Conservation (phyloP, 1,140 invertebrate species). For the Philotrypesis tridentata region DNA sequence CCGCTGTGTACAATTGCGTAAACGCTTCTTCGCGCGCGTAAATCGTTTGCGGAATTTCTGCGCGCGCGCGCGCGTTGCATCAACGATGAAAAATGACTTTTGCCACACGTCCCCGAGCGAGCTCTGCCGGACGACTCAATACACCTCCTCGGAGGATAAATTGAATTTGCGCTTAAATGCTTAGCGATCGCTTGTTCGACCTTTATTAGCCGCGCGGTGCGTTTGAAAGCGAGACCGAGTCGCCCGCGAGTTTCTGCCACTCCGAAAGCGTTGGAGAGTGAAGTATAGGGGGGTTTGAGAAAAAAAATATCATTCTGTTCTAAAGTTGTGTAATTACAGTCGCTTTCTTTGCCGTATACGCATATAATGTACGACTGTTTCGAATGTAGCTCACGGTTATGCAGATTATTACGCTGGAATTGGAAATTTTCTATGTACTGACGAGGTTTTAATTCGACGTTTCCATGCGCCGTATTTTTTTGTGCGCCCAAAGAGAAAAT, state of each 20-base stretch:
- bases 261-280: not conserved
- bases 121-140: too few species aligned
- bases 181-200: not conserved
- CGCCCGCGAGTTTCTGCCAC: not conserved
- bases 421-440: slow-evolving; percentile 19
- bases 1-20: too few species aligned
- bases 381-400: not conserved
- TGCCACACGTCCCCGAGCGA: not conserved
- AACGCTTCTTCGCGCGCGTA: not conserved
- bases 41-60: not conserved
- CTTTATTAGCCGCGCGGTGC: not conserved
- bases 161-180: not conserved
- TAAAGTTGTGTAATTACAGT: not conserved
- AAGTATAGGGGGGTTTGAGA: not conserved
- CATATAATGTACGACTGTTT: not conserved
- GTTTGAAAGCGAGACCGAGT: not conserved
- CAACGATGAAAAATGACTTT: not conserved
- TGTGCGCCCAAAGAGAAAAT: not conserved
- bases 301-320: not conserved
- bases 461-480: not conserved
- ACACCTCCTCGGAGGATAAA: too few species aligned
- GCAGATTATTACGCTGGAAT: slow-evolving; percentile 7
- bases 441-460: slow-evolving; percentile 1
- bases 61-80: not conserved
- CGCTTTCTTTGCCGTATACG: not conserved